Percentiles rank a stretch among this genome's conserved stretches.
Conservation (phyloP, 1,140 invertebrate species). For the Zaprionus vittiger region DNA sequence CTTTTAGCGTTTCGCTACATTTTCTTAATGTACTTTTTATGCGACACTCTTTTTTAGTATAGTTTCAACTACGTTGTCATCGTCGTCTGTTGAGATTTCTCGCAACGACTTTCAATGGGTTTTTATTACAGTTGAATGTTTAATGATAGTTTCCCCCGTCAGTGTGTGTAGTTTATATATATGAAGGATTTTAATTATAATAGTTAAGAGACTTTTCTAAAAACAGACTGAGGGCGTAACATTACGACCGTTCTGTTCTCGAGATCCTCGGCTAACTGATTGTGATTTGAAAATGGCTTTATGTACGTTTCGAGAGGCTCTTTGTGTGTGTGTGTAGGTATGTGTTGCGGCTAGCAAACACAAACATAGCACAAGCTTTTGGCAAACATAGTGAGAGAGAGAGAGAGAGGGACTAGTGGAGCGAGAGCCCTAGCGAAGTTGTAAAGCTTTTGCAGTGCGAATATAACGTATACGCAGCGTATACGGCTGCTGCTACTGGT, state of each 20-base stretch:
- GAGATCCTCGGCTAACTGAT: constrained; percentile 32
- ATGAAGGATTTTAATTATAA: constrained; percentile 6
- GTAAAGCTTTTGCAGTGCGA: constrained; percentile 47
- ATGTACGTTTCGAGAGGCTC: constrained; percentile 13
- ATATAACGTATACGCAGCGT: constrained; percentile 47
- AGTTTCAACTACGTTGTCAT: constrained; percentile 39
- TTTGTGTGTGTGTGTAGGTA: not conserved
- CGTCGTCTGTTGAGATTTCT: constrained; percentile 17
- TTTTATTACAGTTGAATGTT: constrained; percentile 16
- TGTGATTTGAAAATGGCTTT: constrained; percentile 29
- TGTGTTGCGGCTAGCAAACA: constrained; percentile 8
- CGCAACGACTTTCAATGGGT: not conserved
- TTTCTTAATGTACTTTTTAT: constrained; percentile 73
- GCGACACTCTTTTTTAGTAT: constrained; percentile 67
- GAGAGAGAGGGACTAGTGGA: not conserved
- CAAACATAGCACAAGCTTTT: constrained; percentile 44
- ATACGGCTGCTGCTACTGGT: constrained; percentile 19
- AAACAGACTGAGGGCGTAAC: not conserved
- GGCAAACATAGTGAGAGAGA: constrained; percentile 6
- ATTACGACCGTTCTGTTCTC: constrained; percentile 14
- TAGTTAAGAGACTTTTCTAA: constrained; percentile 3
- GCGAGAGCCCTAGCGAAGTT: constrained; percentile 4
- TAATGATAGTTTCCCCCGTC: not conserved
- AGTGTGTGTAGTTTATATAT: not conserved
- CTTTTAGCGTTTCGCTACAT: constrained; percentile 67